Percentiles rank a stretch among this genome's conserved stretches.
phyloP scores from a whole-genome alignment of 2,797 vertebrate genomes.

The Eulemur mongoz region DNA sequence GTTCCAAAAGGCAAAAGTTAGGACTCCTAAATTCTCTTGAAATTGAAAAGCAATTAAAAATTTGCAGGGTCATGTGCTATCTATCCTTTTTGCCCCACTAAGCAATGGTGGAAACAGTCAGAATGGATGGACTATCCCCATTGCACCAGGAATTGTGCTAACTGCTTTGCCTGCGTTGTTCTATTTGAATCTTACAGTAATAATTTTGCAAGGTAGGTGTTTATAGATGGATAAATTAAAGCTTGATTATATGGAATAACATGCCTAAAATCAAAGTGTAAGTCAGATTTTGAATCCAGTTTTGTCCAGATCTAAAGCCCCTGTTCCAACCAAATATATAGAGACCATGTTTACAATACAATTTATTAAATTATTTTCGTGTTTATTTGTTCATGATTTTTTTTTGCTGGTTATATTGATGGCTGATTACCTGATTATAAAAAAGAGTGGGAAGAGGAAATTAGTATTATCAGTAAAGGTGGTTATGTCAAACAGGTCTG shows the following conservation, averaged over 20 bases:
- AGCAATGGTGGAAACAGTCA: background rate
- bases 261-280: background rate
- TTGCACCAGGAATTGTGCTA: background rate
- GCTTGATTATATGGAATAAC: background rate
- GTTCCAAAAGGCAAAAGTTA: background rate
- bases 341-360: background rate
- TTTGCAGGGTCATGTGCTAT: background rate
- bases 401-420: background rate
- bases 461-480: background rate
- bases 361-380: background rate
- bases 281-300: background rate
- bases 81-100: background rate
- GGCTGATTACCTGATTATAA: background rate
- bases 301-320: background rate
- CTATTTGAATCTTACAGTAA: background rate
- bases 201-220: background rate
- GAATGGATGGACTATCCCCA: background rate
- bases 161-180: background rate
- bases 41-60: conserved; percentile 1
- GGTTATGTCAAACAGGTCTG: background rate
- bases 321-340: background rate
- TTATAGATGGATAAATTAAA: background rate
- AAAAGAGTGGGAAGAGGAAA: background rate
- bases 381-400: background rate
- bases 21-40: background rate